Conservation (phyloP, 2,888 invertebrate genomes). For the Neelides folsomi region DNA sequence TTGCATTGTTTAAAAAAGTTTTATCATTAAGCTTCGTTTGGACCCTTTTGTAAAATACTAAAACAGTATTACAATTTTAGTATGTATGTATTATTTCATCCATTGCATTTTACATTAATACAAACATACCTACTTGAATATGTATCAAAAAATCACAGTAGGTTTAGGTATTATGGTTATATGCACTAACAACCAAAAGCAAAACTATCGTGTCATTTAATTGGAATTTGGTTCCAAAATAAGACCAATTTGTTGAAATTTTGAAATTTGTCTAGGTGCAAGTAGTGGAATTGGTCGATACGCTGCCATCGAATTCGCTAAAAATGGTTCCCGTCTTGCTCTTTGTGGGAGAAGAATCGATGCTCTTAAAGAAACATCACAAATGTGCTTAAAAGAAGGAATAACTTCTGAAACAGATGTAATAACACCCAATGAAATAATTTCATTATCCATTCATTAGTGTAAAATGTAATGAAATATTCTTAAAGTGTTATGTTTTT, state of each 20-base stretch:
- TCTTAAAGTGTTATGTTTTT: not conserved
- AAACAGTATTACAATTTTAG: too few species aligned
- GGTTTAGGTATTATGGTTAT: not conserved
- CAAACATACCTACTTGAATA: not conserved
- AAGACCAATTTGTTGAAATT: conserved; percentile 10
- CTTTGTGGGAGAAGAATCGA: conserved; percentile 55
- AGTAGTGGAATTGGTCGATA: conserved; percentile 76
- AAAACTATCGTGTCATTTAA: not conserved
- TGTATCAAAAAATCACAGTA: not conserved
- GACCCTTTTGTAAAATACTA: too few species aligned
- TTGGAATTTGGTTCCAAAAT: not conserved
- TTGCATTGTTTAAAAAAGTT: too few species aligned
- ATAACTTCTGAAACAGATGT: conserved; percentile 9
- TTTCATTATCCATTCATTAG: not conserved
- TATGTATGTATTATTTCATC: too few species aligned
- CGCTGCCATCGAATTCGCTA: conserved; percentile 61
- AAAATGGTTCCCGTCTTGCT: conserved; percentile 60
- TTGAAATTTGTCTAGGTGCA: too few species aligned
- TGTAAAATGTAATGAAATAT: not conserved
- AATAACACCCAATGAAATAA: not conserved
- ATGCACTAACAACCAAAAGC: not conserved
- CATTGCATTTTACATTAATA: not conserved
- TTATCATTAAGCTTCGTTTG: too few species aligned
- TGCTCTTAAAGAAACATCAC: conserved; percentile 45
- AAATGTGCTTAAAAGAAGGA: conserved; percentile 16